Percentiles rank a stretch among this genome's conserved stretches.
These are phyloP conservation scores for Parus major DNA, from an alignment of 2,113 vertebrate genomes.

Conservation along the genomic window DNA sequence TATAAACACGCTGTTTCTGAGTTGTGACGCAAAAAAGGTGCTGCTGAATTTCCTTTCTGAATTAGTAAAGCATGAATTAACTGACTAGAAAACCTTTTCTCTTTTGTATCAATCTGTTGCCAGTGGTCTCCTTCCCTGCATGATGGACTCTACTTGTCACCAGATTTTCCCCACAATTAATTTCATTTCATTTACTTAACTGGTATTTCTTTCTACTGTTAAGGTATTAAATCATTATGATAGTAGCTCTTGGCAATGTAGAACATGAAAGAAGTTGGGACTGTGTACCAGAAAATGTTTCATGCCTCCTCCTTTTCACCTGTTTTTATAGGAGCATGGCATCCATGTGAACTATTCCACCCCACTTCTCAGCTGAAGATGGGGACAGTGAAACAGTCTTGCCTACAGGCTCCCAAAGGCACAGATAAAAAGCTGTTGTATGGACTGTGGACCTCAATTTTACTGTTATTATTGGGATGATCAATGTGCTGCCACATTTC, in stretches of 20 bases:
- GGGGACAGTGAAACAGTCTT: neutral
- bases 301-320: neutral
- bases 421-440: neutral
- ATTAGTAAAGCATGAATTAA: neutral
- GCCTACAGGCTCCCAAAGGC: neutral
- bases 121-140: neutral
- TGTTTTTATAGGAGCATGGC: neutral
- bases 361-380: neutral
- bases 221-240: neutral
- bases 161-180: neutral
- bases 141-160: neutral
- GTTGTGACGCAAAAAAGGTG: rapidly evolving
- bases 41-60: neutral
- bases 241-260: neutral
- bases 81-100: neutral
- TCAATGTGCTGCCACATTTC: neutral
- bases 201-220: neutral
- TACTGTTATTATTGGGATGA: neutral
- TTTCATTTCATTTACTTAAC: neutral
- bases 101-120: neutral
- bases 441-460: neutral
- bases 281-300: neutral
- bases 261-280: neutral
- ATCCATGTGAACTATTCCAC: neutral
- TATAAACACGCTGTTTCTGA: neutral